Percentiles rank a stretch among this genome's conserved stretches.
Evolutionary conservation across 2,113 vertebrate genomes (phyloP).

Genomic region (Brachypodius melanocephalos): DNA sequence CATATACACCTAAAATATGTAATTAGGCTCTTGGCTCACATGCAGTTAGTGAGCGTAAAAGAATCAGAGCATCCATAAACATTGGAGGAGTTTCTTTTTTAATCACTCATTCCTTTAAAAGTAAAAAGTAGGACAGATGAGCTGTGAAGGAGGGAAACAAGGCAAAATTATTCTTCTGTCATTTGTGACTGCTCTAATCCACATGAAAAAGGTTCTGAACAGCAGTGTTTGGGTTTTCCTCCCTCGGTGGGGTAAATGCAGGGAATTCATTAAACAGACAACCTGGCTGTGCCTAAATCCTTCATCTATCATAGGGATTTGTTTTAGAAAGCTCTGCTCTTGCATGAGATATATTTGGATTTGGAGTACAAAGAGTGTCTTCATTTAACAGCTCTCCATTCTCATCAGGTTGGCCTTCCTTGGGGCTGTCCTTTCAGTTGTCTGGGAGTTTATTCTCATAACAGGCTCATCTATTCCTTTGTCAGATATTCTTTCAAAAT

Average conservation of each 20-base stretch:
- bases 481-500: constrained; percentile 43
- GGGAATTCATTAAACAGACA: constrained; percentile 64
- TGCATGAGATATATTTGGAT: constrained; percentile 65
- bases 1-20: background rate
- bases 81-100: background rate
- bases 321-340: constrained; percentile 56
- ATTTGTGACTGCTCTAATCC: constrained; percentile 21
- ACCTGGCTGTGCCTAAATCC: constrained; percentile 45
- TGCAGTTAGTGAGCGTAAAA: background rate
- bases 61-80: background rate
- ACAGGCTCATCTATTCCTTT: constrained; percentile 23
- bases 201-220: constrained; percentile 11
- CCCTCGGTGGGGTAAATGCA: constrained; percentile 4
- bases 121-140: constrained; percentile 28
- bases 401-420: constrained; percentile 39
- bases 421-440: constrained; percentile 46
- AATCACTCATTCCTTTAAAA: constrained; percentile 33
- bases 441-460: constrained; percentile 47
- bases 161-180: constrained; percentile 21
- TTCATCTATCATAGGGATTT: constrained; percentile 55
- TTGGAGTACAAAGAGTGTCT: constrained; percentile 41
- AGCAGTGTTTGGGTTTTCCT: background rate
- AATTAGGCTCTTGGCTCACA: background rate
- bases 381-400: constrained; percentile 48
- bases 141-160: constrained; percentile 2